Evolutionary conservation across 1,140 invertebrate species (phyloP).

Genomic region (Drosophila kohkoa): DNA sequence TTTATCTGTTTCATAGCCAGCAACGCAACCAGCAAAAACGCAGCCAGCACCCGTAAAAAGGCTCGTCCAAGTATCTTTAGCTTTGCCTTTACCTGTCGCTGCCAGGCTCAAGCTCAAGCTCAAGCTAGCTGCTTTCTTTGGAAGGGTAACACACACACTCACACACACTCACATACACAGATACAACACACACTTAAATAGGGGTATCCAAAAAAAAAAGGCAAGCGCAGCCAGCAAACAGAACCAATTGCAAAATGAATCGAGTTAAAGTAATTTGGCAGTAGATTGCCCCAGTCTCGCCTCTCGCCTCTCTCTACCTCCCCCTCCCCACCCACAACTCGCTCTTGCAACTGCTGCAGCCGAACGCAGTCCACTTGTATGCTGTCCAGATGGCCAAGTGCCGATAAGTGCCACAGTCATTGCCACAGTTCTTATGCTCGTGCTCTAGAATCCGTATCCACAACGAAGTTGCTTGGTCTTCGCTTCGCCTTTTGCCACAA

Average conservation of each 20-base stretch:
- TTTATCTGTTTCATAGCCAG: constrained; percentile 83
- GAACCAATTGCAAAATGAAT: constrained; percentile 76
- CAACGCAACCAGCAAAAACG: constrained; percentile 50
- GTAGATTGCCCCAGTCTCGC: constrained; percentile 55
- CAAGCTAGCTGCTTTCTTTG: neutral
- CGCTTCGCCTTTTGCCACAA: neutral
- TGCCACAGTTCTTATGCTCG: neutral
- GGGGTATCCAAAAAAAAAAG: neutral
- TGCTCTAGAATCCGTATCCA: constrained; percentile 1
- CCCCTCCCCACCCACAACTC: neutral
- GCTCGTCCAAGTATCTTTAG: constrained; percentile 65
- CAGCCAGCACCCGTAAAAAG: constrained; percentile 26
- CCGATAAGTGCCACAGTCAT: constrained; percentile 51
- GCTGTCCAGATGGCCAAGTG: constrained; percentile 51
- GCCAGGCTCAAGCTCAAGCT: constrained; percentile 41
- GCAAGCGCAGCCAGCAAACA: constrained; percentile 19
- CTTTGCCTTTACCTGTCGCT: constrained; percentile 60
- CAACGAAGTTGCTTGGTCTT: neutral
- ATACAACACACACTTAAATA: neutral
- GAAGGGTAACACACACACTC: constrained; percentile 2
- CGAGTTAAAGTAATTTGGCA: constrained; percentile 77
- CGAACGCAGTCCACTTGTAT: constrained; percentile 2
- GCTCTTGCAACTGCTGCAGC: neutral
- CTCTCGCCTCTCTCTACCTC: too few relatives aligned
- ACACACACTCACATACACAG: neutral